Base-by-base conservation (phyloP, 2,113 vertebrate species). In the Dicerorhinus sumatrensis region DNA sequence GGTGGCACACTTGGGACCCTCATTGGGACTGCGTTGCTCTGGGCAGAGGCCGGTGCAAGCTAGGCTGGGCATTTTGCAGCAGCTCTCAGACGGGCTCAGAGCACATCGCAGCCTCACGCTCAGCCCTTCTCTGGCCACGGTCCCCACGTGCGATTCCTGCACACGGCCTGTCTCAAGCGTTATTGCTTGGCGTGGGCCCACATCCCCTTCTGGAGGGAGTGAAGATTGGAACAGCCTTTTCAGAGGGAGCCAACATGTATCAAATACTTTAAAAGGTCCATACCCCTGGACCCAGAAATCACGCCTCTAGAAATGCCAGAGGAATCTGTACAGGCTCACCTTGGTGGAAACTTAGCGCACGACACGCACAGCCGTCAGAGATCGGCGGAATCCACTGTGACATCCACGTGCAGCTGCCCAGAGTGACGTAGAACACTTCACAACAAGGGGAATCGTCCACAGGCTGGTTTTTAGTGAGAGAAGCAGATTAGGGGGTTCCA, bases 381-480 rank as follows among this genome's bases (percentile, higher is more conserved):
- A 4, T 13, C 0, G 21, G 73, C 42, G 0, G 5, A 23, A 14
- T 2, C 3, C 9, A 0, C 11, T 6, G 8, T 39, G 48, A 46
- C 9, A 0, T 1, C 63, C 39, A 5, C 4, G 0, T 1, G 8
- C 65, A 51, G 33, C 75, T 2, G 0, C 18, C 84, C 33, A 1
- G 2, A 2, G 5, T 21, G 42, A 18, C 10, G 3, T 0, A 16
- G 85, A 25, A 4, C 13, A 0, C 10, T 1, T 7, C 31, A 0
- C 0, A 2, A 3, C 7, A 0, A 2, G 56, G 91, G 69, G 11
- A 0, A 1, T 0, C 0, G 4, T 25, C 42, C 2, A 0, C 20
- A 1, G 18, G 21, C 4, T 29, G 21, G 42, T 39, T 39, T 36
- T 9, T 8, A 6, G 75, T 2, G 13, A 3, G 31, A 6, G 18